Conservation (phyloP, 2,113 vertebrate species). For the Thermophis baileyi region DNA sequence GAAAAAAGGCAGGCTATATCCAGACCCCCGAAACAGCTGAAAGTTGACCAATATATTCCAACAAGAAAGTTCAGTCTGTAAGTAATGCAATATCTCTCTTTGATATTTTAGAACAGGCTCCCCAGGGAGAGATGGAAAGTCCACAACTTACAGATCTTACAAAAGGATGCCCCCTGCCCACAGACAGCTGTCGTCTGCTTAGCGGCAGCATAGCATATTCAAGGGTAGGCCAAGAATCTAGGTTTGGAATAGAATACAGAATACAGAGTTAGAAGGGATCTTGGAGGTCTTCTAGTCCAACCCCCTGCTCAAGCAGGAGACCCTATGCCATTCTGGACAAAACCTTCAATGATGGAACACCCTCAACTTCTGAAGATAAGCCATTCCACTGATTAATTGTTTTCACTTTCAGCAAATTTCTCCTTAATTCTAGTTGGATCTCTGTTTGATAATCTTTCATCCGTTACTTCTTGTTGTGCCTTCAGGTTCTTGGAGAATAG, state of each 20-base stretch:
- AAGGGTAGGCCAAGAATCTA: neutral
- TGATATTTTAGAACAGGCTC: neutral
- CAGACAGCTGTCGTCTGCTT: neutral
- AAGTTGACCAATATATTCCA: neutral
- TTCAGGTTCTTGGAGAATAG: too few species aligned
- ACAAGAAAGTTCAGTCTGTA: neutral
- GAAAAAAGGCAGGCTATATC: neutral
- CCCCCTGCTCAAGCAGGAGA: neutral
- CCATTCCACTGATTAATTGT: too few species aligned
- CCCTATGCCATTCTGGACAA: neutral
- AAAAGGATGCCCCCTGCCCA: neutral
- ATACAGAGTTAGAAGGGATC: neutral
- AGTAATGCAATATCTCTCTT: neutral
- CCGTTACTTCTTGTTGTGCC: too few species aligned
- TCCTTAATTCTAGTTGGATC: neutral
- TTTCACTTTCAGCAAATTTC: neutral
- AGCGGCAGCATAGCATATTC: neutral
- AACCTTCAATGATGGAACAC: neutral
- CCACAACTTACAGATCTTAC: neutral
- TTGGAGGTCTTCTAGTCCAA: neutral
- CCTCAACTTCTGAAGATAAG: neutral
- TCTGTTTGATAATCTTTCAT: neutral
- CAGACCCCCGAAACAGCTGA: neutral
- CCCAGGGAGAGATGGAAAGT: neutral
- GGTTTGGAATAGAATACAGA: neutral